These are phyloP conservation scores for Sebastes oblongus DNA, from an alignment of 2,797 vertebrate genomes.

Conservation along the genomic window DNA sequence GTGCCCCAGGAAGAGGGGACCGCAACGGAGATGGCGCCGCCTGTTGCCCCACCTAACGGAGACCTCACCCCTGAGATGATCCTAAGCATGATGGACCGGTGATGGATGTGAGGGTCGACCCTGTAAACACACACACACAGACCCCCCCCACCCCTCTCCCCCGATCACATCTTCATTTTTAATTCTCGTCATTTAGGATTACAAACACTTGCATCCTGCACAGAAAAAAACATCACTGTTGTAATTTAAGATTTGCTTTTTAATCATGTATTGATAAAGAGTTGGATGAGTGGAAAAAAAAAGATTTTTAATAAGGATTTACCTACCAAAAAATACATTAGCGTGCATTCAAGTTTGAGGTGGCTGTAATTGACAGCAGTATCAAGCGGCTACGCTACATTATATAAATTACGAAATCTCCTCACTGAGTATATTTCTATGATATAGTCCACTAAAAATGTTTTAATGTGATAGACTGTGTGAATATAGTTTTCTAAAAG, in stretches of 20 bases:
- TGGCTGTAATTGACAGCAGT: constrained; percentile 63
- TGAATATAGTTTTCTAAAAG: background rate
- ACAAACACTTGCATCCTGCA: constrained; percentile 52
- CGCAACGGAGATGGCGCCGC: constrained; percentile 68
- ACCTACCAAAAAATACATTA: constrained; percentile 40
- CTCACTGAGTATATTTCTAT: background rate
- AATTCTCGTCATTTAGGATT: constrained; percentile 63
- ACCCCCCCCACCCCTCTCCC: background rate
- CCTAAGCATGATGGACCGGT: constrained; percentile 99
- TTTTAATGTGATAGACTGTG: background rate
- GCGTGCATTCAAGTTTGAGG: constrained; percentile 31
- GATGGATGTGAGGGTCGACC: constrained; percentile 71
- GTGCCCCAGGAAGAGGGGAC: constrained; percentile 87
- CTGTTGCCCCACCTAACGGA: constrained; percentile 89
- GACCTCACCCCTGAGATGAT: constrained; percentile 99
- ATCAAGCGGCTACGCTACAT: background rate
- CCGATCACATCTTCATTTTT: constrained; percentile 42
- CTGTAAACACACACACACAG: constrained; percentile 17
- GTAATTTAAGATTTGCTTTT: constrained; percentile 70
- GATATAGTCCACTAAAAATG: background rate
- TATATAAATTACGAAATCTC: background rate
- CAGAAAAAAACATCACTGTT: constrained; percentile 64
- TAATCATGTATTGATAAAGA: constrained; percentile 55
- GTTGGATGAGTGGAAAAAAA: constrained; percentile 7
- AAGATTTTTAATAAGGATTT: constrained; percentile 56